Evolutionary conservation across 2,797 vertebrate species (phyloP).

Genomic region (Sphaeramia orbicularis): DNA sequence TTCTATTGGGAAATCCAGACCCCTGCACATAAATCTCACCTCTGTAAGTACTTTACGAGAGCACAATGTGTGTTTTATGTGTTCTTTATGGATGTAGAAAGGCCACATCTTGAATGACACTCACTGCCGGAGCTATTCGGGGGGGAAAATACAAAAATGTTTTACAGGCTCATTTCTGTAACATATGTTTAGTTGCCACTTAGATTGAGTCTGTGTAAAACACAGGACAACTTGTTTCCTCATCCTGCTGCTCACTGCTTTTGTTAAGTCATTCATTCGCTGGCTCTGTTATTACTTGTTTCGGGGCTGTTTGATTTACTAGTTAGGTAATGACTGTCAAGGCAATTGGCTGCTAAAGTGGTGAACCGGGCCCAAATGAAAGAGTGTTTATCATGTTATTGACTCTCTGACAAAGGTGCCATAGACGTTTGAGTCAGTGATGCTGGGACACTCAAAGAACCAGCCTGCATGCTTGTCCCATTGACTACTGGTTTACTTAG

Average conservation of each 20-base stretch:
- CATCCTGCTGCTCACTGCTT: conserved; percentile 44
- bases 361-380: conserved; percentile 81
- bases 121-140: conserved; percentile 62
- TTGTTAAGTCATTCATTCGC: conserved; percentile 58
- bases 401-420: conserved; percentile 85
- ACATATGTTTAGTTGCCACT: conserved; percentile 77
- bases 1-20: conserved; percentile 74
- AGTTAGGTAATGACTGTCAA: conserved; percentile 88
- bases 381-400: conserved; percentile 85
- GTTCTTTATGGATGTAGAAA: conserved; percentile 84
- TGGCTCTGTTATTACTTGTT: conserved; percentile 59
- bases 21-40: conserved; percentile 80
- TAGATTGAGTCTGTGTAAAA: conserved; percentile 64
- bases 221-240: conserved; percentile 54
- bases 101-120: conserved; percentile 83
- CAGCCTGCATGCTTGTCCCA: no score
- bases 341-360: conserved; percentile 86
- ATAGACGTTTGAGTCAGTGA: conserved; percentile 83
- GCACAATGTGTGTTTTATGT: conserved; percentile 85
- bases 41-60: conserved; percentile 81
- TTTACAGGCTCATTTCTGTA: conserved; percentile 79
- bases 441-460: not conserved
- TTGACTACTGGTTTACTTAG: no score
- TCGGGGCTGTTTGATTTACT: conserved; percentile 89
- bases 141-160: conserved; percentile 42